Evolutionary conservation across 2,113 vertebrate genomes (phyloP).

Genomic region (Procapra przewalskii): DNA sequence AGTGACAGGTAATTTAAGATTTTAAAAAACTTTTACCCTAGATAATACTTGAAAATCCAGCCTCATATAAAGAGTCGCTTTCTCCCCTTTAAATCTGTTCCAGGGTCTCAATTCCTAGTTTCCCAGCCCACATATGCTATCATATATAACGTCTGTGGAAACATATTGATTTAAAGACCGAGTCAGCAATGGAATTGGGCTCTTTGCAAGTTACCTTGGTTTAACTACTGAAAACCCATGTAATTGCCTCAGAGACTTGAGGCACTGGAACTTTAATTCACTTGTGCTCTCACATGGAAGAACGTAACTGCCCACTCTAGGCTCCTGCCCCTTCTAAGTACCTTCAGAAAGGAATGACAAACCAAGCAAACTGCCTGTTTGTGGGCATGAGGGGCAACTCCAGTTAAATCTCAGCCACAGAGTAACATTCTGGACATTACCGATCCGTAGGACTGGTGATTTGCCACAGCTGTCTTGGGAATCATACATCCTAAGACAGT

Average conservation of each 20-base stretch:
- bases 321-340: slow-evolving; percentile 37
- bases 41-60: slow-evolving; percentile 70
- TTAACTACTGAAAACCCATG: slow-evolving; percentile 66
- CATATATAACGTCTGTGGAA: slow-evolving; percentile 65
- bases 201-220: slow-evolving; percentile 63
- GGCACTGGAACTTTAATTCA: slow-evolving; percentile 52
- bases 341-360: slow-evolving; percentile 41
- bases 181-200: slow-evolving; percentile 48
- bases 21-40: slow-evolving; percentile 65
- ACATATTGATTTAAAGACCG: slow-evolving; percentile 61
- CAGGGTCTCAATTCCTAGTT: slow-evolving; percentile 35
- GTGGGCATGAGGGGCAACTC: slow-evolving; percentile 27
- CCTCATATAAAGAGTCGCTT: slow-evolving; percentile 47
- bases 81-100: slow-evolving; percentile 56
- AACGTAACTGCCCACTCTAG: slow-evolving; percentile 44
- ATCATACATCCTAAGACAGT: slow-evolving; percentile 41
- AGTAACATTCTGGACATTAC: slow-evolving; percentile 17
- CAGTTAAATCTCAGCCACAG: slow-evolving; percentile 29
- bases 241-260: slow-evolving; percentile 66
- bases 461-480: slow-evolving; percentile 41
- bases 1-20: slow-evolving; percentile 73
- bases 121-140: slow-evolving; percentile 41
- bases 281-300: neutral
- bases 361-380: slow-evolving; percentile 44
- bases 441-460: slow-evolving; percentile 12